phyloP scores from a whole-genome alignment of 2,113 vertebrate genomes.

The Phycodurus eques region DNA sequence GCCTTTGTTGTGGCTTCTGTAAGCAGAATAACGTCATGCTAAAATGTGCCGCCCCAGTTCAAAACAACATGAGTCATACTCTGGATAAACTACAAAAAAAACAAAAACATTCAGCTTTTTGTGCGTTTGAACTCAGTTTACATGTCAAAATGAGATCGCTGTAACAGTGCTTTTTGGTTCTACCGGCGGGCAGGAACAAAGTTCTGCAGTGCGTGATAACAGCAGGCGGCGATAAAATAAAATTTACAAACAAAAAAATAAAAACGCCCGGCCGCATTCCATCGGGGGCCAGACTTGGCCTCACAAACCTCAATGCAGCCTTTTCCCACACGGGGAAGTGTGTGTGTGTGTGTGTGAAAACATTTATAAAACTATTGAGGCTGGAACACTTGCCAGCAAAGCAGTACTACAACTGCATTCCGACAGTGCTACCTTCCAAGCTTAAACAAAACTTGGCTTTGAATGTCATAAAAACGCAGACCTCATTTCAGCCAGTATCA shows the following conservation, averaged over 20 bases:
- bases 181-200: not conserved
- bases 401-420: constrained; percentile 8
- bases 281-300: constrained; percentile 46
- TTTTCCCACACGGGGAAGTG: constrained; percentile 52
- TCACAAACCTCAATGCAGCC: constrained; percentile 33
- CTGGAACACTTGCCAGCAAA: constrained; percentile 9
- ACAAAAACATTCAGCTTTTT: not conserved
- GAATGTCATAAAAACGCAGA: not conserved
- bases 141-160: not conserved
- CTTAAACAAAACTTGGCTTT: not conserved
- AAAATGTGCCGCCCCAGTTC: not conserved
- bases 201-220: not conserved
- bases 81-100: not conserved
- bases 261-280: constrained; percentile 64
- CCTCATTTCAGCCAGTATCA: no score
- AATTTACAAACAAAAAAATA: not conserved
- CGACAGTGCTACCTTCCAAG: not conserved
- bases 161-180: not conserved
- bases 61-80: not conserved
- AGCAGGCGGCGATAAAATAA: not conserved
- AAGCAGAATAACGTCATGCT: not conserved
- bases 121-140: not conserved
- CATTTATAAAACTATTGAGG: not conserved
- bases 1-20: not conserved
- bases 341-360: constrained; percentile 1